phyloP scores from a whole-genome alignment of 2,113 vertebrate genomes.

The Vidua chalybeata region DNA sequence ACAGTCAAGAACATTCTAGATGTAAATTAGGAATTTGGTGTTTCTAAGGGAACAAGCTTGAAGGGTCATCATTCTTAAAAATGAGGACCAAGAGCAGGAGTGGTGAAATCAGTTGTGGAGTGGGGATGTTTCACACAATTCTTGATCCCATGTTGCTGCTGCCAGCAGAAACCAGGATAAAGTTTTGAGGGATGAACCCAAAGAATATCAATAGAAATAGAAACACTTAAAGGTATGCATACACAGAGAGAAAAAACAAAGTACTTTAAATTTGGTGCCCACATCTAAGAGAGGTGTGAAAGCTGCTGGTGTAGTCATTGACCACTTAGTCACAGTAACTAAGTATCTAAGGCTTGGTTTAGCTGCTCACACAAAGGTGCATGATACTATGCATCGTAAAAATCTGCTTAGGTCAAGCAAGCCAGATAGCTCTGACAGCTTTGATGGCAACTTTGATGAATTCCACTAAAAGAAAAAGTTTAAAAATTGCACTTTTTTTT shows the following conservation, averaged over 20 bases:
- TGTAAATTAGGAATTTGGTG: neutral
- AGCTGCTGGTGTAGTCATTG: neutral
- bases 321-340: neutral
- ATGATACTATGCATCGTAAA: neutral
- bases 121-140: neutral
- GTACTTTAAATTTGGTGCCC: neutral
- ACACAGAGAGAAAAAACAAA: neutral
- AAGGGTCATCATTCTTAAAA: neutral
- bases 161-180: neutral
- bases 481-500: neutral
- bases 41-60: neutral
- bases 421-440: neutral
- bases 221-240: neutral
- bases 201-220: neutral
- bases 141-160: neutral
- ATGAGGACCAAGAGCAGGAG: neutral
- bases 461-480: neutral
- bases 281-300: neutral
- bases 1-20: neutral
- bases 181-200: neutral
- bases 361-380: neutral
- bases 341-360: neutral
- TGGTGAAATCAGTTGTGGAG: neutral
- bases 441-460: neutral
- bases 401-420: neutral